These are phyloP conservation scores for Pseudeuparius sepicola DNA, from an alignment of 2,888 invertebrate genomes.

Conservation along the genomic window DNA sequence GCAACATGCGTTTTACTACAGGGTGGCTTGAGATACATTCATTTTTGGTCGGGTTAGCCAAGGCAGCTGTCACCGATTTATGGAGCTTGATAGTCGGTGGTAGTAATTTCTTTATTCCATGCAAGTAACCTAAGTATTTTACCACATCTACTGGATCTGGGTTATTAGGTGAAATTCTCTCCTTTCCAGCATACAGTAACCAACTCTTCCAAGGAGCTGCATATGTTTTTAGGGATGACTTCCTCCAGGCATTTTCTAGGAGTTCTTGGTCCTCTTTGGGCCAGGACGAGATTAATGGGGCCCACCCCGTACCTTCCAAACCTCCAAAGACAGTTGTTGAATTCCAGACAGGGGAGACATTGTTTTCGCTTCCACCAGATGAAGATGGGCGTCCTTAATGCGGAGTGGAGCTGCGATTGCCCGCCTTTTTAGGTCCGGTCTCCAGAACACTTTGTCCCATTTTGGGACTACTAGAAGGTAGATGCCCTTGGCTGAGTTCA, in stretches of 20 bases:
- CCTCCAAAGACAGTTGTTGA: slow-evolving; percentile 23
- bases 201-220: slow-evolving; percentile 17
- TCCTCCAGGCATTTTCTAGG: slow-evolving; percentile 17
- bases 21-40: slow-evolving; percentile 14
- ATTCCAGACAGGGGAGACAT: slow-evolving; percentile 19
- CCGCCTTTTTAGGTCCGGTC: slow-evolving; percentile 27
- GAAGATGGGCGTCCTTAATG: slow-evolving; percentile 17
- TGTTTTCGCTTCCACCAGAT: slow-evolving; percentile 17
- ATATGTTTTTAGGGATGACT: slow-evolving; percentile 19
- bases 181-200: too few relatives aligned
- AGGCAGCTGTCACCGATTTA: slow-evolving; percentile 24
- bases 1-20: slow-evolving; percentile 19
- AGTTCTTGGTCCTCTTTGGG: slow-evolving; percentile 16
- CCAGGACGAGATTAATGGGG: slow-evolving; percentile 20
- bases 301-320: slow-evolving; percentile 27
- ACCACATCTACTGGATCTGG: slow-evolving; percentile 9
- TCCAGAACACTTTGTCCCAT: slow-evolving; percentile 26
- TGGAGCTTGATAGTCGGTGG: slow-evolving; percentile 24
- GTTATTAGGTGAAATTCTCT: slow-evolving; percentile 4
- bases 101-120: too few relatives aligned
- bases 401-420: slow-evolving; percentile 25
- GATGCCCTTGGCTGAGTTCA: slow-evolving; percentile 22
- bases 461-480: slow-evolving; percentile 26
- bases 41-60: slow-evolving; percentile 17
- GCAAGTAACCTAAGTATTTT: too few relatives aligned